phyloP scores from a whole-genome alignment of 2,888 invertebrate species.

The Calameuta idolon region DNA sequence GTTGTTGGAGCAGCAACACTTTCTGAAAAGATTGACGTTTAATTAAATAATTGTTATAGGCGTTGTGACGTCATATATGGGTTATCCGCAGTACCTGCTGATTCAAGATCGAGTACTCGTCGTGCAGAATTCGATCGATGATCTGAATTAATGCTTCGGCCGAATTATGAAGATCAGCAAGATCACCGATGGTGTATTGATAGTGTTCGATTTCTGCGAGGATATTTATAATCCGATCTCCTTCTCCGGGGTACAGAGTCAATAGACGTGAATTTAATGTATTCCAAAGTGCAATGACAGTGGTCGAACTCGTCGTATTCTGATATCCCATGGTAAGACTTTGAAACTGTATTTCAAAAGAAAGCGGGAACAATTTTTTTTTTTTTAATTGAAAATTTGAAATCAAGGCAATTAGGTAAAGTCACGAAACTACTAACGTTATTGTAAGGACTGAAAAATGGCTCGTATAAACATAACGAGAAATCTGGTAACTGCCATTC shows the following conservation, averaged over 20 bases:
- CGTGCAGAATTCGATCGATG: constrained; percentile 75
- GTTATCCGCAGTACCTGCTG: constrained; percentile 73
- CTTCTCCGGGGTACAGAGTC: constrained; percentile 75
- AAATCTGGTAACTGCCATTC: constrained; percentile 84
- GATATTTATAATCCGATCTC: constrained; percentile 73
- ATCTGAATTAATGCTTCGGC: constrained; percentile 73
- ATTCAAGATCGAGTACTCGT: constrained; percentile 77
- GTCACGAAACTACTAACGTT: constrained; percentile 68
- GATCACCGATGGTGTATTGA: constrained; percentile 64
- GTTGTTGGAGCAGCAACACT: constrained; percentile 61
- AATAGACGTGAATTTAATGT: constrained; percentile 69
- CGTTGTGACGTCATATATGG: constrained; percentile 5
- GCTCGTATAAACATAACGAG: constrained; percentile 78
- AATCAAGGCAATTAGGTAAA: background rate
- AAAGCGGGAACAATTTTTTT: constrained; percentile 9
- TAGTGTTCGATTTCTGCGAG: constrained; percentile 73
- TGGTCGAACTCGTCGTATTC: constrained; percentile 71
- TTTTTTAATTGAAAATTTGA: no score
- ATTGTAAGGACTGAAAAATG: constrained; percentile 74
- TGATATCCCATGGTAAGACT: constrained; percentile 74
- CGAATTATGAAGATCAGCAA: constrained; percentile 69
- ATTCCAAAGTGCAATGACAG: constrained; percentile 71
- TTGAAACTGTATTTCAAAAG: constrained; percentile 67
- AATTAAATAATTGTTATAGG: background rate
- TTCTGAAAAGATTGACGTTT: constrained; percentile 50